A percentile compares a stretch with the other conserved stretches of the same genome.
Conservation (phyloP, 2,113 vertebrate genomes). For the Rattus norvegicus region GRCr8 NC_086025.1:129352501-129353000, state of each 20-base stretch:
- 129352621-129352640: neutral
- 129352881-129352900: conserved; percentile 2
- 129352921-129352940: neutral
- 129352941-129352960: neutral
- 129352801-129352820: neutral
- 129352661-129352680: neutral
- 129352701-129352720: neutral
- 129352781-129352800: neutral
- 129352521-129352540: neutral
- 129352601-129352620: neutral
- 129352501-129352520: neutral
- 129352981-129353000: neutral
- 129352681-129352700: neutral
- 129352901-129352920: conserved; percentile 12
- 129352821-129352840: neutral
- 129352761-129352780: neutral
- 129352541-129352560: neutral
- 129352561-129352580: neutral
- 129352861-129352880: conserved; percentile 21
- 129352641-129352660: neutral
- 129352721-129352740: too few species aligned
- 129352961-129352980: neutral
- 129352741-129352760: too few species aligned
- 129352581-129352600: neutral
- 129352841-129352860: conserved; percentile 23